A percentile compares a stretch with the other conserved stretches of the same genome.
These are phyloP conservation scores for Orchesella cincta DNA, from an alignment of 1,140 invertebrate genomes.

Conservation along the genomic window DNA sequence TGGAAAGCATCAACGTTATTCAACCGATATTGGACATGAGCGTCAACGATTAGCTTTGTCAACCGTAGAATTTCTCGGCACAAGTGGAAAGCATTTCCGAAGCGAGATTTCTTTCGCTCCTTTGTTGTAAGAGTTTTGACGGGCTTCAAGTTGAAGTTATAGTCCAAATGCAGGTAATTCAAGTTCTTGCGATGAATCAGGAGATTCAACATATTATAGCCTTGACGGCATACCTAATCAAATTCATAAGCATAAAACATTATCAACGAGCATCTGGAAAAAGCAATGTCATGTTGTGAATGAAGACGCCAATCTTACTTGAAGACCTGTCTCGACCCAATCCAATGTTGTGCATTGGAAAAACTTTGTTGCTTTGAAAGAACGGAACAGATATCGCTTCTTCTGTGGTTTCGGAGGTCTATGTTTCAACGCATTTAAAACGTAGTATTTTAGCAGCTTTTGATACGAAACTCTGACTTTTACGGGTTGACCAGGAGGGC, in stretches of 20 bases:
- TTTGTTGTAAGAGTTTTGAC: constrained; percentile 99
- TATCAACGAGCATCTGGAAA: neutral
- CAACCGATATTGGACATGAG: constrained; percentile 97
- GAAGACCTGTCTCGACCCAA: constrained; percentile 97
- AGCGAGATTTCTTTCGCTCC: constrained; percentile 98
- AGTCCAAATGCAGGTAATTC: constrained; percentile 99
- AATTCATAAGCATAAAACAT: neutral
- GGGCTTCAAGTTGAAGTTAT: constrained; percentile 99
- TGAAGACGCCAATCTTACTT: constrained; percentile 53
- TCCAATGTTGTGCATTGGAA: constrained; percentile 99
- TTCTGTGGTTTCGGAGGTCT: constrained; percentile 97
- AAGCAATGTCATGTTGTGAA: no score
- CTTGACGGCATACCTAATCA: constrained; percentile 91
- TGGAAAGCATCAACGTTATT: constrained; percentile 99
- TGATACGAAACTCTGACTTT: constrained; percentile 99
- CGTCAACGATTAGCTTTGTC: constrained; percentile 98
- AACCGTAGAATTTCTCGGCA: constrained; percentile 96
- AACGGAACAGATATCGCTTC: constrained; percentile 95
- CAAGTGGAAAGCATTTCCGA: constrained; percentile 99
- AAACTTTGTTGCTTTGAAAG: constrained; percentile 99
- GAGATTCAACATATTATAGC: constrained; percentile 99
- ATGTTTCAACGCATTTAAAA: constrained; percentile 96
- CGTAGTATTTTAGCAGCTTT: constrained; percentile 97
- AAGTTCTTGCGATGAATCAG: constrained; percentile 99
- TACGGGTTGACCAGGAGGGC: constrained; percentile 96